Percentiles rank a stretch among this genome's conserved stretches.
Evolutionary conservation across 2,797 vertebrate genomes (phyloP).

Genomic region (Alca torda): DNA sequence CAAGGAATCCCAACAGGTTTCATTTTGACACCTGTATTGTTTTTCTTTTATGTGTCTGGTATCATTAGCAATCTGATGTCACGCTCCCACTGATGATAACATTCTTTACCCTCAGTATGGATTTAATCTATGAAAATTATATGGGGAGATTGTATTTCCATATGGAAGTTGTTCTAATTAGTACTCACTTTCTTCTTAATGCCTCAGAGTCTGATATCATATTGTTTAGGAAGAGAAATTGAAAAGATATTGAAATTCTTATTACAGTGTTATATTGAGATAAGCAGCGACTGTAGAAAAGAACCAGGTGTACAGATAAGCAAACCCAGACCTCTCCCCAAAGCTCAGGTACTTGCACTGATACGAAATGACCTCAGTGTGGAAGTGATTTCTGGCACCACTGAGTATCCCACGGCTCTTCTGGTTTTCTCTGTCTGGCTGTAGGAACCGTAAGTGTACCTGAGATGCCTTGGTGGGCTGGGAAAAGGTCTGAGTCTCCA

Average conservation of each 20-base stretch:
- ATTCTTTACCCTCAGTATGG: background rate
- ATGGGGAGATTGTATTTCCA: background rate
- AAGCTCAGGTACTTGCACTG: background rate
- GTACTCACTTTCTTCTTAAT: background rate
- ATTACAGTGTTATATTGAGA: background rate
- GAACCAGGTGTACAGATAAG: background rate
- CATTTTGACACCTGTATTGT: background rate
- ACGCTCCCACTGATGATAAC: background rate
- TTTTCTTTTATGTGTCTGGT: background rate
- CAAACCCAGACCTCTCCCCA: background rate
- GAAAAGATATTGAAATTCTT: background rate
- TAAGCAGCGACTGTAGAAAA: background rate
- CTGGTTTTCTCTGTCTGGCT: background rate
- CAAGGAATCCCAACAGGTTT: background rate
- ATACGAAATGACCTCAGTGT: background rate
- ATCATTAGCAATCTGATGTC: background rate
- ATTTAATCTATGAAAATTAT: background rate
- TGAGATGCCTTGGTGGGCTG: too few relatives aligned
- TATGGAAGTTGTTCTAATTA: slow-evolving; percentile 4
- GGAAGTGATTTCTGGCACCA: background rate
- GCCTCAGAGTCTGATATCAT: background rate
- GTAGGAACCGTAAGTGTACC: background rate
- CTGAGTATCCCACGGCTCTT: background rate
- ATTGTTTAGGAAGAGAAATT: background rate
- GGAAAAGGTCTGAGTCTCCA: background rate